Evolutionary conservation across 2,113 vertebrate genomes (phyloP).

Genomic region (Lophius piscatorius): DNA sequence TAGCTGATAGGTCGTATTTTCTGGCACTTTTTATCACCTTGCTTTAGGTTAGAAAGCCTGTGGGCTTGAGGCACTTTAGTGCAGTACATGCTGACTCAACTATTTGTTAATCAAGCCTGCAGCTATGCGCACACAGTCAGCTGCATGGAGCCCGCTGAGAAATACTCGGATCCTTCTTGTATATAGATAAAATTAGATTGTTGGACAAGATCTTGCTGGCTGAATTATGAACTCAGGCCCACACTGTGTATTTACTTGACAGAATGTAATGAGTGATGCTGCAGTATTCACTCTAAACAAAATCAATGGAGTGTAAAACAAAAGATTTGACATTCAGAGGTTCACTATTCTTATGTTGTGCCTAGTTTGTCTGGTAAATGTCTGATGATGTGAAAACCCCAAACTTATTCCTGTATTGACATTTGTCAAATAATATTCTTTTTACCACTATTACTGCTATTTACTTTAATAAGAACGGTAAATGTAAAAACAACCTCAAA

Average conservation of each 20-base stretch:
- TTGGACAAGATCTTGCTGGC: constrained; percentile 65
- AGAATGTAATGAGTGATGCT: constrained; percentile 29
- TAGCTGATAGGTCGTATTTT: constrained; percentile 40
- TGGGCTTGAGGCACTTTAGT: constrained; percentile 55
- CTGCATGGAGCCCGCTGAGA: constrained; percentile 71
- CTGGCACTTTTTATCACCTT: constrained; percentile 42
- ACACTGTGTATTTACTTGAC: constrained; percentile 46
- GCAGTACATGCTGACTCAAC: constrained; percentile 76
- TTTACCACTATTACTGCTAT: not conserved
- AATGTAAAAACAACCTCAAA: not conserved
- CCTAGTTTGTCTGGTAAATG: not conserved
- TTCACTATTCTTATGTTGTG: not conserved
- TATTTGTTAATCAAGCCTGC: constrained; percentile 76
- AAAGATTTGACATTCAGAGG: constrained; percentile 11
- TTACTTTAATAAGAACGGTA: constrained; percentile 24
- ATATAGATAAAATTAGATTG: constrained; percentile 80
- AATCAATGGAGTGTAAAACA: constrained; percentile 7
- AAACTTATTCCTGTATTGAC: not conserved
- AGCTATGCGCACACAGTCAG: constrained; percentile 74
- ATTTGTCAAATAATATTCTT: constrained; percentile 9
- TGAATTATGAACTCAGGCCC: constrained; percentile 66
- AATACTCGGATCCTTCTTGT: constrained; percentile 69
- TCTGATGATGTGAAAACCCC: not conserved
- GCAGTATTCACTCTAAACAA: not conserved
- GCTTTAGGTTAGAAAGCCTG: constrained; percentile 59